phyloP scores from a whole-genome alignment of 2,797 vertebrate species.

The Calcarius lapponicus region DNA sequence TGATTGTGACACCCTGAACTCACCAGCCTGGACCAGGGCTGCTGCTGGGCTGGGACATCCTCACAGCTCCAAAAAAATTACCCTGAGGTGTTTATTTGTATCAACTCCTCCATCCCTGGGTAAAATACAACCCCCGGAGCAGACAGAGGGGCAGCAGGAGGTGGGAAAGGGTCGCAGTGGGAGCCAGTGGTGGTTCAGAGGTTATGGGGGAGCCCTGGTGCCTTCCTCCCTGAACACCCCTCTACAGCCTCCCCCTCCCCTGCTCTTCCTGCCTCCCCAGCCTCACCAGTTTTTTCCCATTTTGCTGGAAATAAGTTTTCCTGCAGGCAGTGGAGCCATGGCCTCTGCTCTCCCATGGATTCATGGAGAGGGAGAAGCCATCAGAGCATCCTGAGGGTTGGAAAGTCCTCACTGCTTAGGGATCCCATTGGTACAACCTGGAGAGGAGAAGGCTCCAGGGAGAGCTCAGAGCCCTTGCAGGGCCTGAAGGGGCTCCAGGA shows the following conservation, averaged over 20 bases:
- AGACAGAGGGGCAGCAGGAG: neutral
- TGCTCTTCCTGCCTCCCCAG: neutral
- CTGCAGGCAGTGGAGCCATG: neutral
- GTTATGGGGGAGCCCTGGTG: accelerated
- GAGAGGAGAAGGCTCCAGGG: neutral
- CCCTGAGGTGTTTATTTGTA: neutral
- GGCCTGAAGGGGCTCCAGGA: neutral
- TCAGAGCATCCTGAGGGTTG: neutral
- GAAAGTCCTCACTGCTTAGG: neutral
- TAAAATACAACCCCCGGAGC: too few relatives aligned
- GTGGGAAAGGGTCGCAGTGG: neutral
- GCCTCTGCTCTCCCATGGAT: neutral
- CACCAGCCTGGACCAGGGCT: neutral
- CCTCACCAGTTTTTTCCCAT: neutral
- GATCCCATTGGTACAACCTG: neutral
- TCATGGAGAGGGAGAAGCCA: neutral
- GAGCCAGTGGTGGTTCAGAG: neutral
- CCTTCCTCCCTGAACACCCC: neutral
- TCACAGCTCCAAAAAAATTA: neutral
- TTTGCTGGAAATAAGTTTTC: neutral
- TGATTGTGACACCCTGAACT: neutral
- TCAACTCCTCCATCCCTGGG: neutral
- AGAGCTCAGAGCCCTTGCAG: neutral
- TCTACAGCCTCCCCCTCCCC: neutral
- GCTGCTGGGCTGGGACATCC: neutral